Conservation (phyloP, 2,113 vertebrate genomes). For the Antechinus flavipes region DNA sequence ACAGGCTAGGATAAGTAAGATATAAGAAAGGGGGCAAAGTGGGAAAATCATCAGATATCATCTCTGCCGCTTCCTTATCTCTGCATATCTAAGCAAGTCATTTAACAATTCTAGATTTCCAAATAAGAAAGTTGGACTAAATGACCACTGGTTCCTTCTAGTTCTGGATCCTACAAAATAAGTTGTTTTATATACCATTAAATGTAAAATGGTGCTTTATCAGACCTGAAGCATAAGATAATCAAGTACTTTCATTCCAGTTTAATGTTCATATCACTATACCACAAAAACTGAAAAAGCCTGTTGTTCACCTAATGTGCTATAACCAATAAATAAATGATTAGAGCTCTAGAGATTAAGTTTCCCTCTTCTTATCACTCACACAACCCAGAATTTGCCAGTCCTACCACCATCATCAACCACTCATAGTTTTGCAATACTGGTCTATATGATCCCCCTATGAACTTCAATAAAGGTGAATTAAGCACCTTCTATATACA, state of each 20-base stretch:
- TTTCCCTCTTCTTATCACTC: neutral
- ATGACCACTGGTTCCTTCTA: neutral
- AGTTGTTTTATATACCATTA: neutral
- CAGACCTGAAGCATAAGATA: neutral
- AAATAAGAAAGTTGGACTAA: neutral
- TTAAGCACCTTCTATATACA: neutral
- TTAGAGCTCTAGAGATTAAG: constrained; percentile 4
- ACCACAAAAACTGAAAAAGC: neutral
- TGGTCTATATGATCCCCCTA: neutral
- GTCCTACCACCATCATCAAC: neutral
- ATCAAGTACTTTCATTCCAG: neutral
- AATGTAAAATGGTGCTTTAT: neutral
- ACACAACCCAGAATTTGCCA: neutral
- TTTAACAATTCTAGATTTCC: neutral
- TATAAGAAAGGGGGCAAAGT: neutral
- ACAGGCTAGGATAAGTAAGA: constrained; percentile 12
- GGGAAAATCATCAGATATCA: neutral
- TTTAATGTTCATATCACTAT: neutral
- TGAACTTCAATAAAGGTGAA: neutral
- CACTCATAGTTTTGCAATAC: neutral
- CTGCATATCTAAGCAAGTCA: neutral
- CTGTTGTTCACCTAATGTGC: neutral
- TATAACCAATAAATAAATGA: neutral
- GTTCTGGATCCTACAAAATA: neutral
- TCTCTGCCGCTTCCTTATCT: neutral